Evolutionary conservation across 1,140 invertebrate genomes (phyloP), one percentile per base, ranked within the genome.

Genomic region (Macrotrachela quadricornifera): DNA sequence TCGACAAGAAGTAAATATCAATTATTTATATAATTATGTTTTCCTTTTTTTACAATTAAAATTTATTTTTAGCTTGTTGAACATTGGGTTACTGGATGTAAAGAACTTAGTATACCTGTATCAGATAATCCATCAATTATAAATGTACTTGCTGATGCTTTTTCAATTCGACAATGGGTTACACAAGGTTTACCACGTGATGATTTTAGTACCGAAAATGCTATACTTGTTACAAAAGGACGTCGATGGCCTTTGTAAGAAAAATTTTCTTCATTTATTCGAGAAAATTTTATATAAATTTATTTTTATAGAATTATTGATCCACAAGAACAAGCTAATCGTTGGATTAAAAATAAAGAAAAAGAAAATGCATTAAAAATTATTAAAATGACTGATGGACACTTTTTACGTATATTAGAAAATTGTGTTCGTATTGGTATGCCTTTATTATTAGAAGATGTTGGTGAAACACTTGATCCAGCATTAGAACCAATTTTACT

Each of bases 91-190:
- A 40, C 58, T 10, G 57, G 61, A 30, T 68, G 65, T 49, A 54
- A 59, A 39, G 60, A 67, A 40, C 58, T 68, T 10, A 60, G 64
- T 13, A 71, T 72, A 18, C 70, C 70, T 1, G 59, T 69, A 12
- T 66, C 68, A 1, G 55, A 59, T 3, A 64, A 50, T 16, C 51
- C 49, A 15, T 50, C 40, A 15, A 50, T 50, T 1, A 42, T 51
- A 16, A 38, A 39, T 13, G 75, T 83, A n/a, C 71, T 87, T 52
- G 82, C 79, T n/a, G 80, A 84, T 67, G 75, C 81, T 0, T 85
- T 80, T 62, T 80, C 83, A 59, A 79, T 86, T 56, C 73, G 82
- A 3, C 75, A 78, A 42, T 87, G 84, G 85, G 85, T 85, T 61
- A 74, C 78, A 0, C 78, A 77, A 60, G 82, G 83, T 1, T 64